phyloP scores from a whole-genome alignment of 2,113 vertebrate species.

The Limanda limanda region DNA sequence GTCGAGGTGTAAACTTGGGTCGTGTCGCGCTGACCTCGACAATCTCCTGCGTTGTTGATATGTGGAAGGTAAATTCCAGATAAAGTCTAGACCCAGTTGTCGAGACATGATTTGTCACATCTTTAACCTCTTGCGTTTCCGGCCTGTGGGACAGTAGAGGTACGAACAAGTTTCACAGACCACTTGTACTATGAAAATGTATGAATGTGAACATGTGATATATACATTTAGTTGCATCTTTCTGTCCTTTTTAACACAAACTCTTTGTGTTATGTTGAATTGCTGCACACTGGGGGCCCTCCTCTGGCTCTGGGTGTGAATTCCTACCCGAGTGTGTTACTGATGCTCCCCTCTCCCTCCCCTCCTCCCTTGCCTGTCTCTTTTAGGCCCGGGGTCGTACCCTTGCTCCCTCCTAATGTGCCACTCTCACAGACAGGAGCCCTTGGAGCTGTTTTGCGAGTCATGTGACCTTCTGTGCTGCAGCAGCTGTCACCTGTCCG shows the following conservation, averaged over 20 bases:
- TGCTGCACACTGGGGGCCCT: not conserved
- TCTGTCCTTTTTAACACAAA: not conserved
- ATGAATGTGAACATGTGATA: not conserved
- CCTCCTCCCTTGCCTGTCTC: constrained; percentile 27
- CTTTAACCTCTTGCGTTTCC: too few species aligned
- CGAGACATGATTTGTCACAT: too few species aligned
- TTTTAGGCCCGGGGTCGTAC: constrained; percentile 77
- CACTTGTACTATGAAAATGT: not conserved
- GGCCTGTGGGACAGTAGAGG: not conserved
- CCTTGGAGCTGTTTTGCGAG: constrained; percentile 86
- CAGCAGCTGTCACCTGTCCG: constrained; percentile 86
- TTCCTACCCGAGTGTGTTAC: constrained; percentile 29
- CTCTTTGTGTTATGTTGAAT: not conserved
- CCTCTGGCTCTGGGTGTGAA: constrained; percentile 30
- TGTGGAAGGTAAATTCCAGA: too few species aligned
- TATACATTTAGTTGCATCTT: not conserved
- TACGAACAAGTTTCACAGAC: not conserved
- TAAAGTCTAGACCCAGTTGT: too few species aligned
- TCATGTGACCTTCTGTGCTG: constrained; percentile 87
- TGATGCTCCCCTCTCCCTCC: constrained; percentile 10
- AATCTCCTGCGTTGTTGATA: too few species aligned
- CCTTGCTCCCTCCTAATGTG: constrained; percentile 80
- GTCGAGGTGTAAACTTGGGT: too few species aligned
- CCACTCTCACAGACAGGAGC: constrained; percentile 84
- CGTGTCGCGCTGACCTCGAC: too few species aligned